These are phyloP conservation scores for Drosophila subquinaria DNA, from an alignment of 2,888 invertebrate species.

Conservation along the genomic window DNA sequence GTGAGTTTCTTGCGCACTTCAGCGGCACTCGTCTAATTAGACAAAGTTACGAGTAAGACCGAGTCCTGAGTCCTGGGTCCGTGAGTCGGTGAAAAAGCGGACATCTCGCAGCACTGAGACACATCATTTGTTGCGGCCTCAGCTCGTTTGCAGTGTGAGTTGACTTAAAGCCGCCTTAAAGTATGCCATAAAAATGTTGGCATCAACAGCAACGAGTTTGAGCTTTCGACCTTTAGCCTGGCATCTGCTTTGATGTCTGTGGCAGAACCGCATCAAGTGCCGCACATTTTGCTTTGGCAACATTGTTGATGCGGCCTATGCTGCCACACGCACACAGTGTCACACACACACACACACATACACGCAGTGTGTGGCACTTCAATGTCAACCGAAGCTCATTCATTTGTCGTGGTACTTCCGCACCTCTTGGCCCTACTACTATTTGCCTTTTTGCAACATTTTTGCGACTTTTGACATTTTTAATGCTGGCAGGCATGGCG, in stretches of 20 bases:
- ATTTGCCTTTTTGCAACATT: conserved; percentile 70
- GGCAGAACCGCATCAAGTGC: conserved; percentile 67
- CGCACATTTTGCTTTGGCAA: conserved; percentile 77
- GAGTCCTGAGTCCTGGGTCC: conserved; percentile 29
- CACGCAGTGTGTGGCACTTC: conserved; percentile 50
- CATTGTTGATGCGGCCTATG: conserved; percentile 71
- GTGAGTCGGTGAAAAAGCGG: conserved; percentile 44
- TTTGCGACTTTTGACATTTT: conserved; percentile 81
- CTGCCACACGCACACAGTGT: conserved; percentile 33
- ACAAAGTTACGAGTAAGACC: conserved; percentile 67
- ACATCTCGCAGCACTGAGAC: conserved; percentile 27
- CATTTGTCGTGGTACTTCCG: conserved; percentile 66
- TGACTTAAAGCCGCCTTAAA: conserved; percentile 67
- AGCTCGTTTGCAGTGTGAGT: conserved; percentile 7
- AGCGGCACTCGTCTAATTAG: conserved; percentile 80
- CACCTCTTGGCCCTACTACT: conserved; percentile 23
- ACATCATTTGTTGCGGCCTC: conserved; percentile 57
- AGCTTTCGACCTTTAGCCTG: conserved; percentile 21
- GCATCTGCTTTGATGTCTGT: conserved; percentile 70
- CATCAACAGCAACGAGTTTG: neutral
- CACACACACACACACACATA: conserved; percentile 19
- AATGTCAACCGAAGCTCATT: conserved; percentile 72
- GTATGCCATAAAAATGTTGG: conserved; percentile 40
- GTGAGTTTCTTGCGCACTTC: conserved; percentile 61
- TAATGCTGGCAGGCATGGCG: conserved; percentile 79